Base-by-base conservation (phyloP, 2,113 vertebrate genomes). In the Suncus etruscus region DNA sequence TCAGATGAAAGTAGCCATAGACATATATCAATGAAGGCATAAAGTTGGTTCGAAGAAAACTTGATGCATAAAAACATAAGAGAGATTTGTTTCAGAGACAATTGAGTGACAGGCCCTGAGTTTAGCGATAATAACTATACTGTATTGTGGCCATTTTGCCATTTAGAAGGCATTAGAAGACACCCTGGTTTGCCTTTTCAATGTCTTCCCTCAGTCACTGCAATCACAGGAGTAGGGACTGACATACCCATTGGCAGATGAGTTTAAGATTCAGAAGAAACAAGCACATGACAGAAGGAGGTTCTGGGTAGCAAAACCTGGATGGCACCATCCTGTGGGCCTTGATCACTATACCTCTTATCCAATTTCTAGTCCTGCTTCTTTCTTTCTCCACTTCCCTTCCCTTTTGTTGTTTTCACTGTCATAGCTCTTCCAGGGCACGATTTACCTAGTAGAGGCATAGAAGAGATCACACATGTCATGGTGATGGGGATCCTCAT, bases 101-200 rank as follows among this genome's bases (percentile, higher is more conserved):
- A 32, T 50, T 1, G 18, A 25, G 39, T 50, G 27, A 63, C 66
- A 66, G 18, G 1, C 54, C 29, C 22, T 20, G 2, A 72, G 54
- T 63, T 61, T 86, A 63, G 61, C 15, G 47, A 39, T 16, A 6
- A 31, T 8, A n/a, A 65, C 10, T n/a, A 73, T 50, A 4, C 24
- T 45, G 20, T 2, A 6, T 0, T 47, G n/a, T 31, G 6, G 6
- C 27, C 2, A 3, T 25, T 48, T 58, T 11, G 3, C 27, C 12
- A 3, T 45, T 16, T 0, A 47, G 48, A 29, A 8, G 1, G 2
- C 6, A 3, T 16, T 0, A 47, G 48, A 29, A 8, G 2, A 1
- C 6, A 3, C 16, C 74, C 2, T 14, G 48, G 15, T 47, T 51
- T 0, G 2, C 14, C n/a, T 89, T 6, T 1, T 58, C 22, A 2